Evolutionary conservation across 2,888 invertebrate genomes (phyloP).

Genomic region (Trilocha varians): DNA sequence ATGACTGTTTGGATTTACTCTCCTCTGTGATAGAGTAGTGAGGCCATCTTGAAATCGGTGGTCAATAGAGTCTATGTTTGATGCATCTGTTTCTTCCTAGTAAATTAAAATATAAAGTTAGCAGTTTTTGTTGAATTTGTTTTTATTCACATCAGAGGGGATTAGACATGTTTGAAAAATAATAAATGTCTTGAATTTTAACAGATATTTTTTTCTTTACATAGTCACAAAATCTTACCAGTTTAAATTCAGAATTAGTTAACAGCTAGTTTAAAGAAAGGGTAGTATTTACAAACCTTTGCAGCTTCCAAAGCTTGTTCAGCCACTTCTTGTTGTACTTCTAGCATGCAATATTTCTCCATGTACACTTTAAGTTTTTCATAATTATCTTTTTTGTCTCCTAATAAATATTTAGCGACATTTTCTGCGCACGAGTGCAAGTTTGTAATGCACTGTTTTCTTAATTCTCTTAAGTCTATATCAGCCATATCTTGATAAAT

Average conservation of each 20-base stretch:
- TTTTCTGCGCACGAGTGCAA: slow-evolving; percentile 52
- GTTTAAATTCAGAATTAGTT: neutral
- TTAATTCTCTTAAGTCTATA: slow-evolving; percentile 41
- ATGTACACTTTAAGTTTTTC: slow-evolving; percentile 39
- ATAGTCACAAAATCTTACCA: too few relatives aligned
- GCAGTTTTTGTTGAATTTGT: neutral
- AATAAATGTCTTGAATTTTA: too few relatives aligned
- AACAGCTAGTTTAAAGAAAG: slow-evolving; percentile 8
- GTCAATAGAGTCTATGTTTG: slow-evolving; percentile 39
- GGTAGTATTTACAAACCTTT: slow-evolving; percentile 24
- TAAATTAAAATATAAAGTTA: neutral
- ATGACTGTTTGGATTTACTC: slow-evolving; percentile 35
- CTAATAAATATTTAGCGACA: slow-evolving; percentile 49
- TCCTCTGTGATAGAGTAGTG: slow-evolving; percentile 28
- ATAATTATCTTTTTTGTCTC: slow-evolving; percentile 43
- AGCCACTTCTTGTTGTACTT: slow-evolving; percentile 45
- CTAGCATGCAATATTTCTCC: slow-evolving; percentile 44
- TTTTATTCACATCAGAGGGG: too few relatives aligned
- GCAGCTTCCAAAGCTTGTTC: slow-evolving; percentile 44
- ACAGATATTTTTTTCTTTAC: too few relatives aligned
- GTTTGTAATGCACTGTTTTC: slow-evolving; percentile 53
- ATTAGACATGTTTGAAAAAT: too few relatives aligned
- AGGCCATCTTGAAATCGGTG: slow-evolving; percentile 36
- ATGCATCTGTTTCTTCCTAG: slow-evolving; percentile 42
- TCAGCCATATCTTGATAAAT: slow-evolving; percentile 21